phyloP scores from a whole-genome alignment of 2,888 invertebrate species.

The Entomobrya proxima region DNA sequence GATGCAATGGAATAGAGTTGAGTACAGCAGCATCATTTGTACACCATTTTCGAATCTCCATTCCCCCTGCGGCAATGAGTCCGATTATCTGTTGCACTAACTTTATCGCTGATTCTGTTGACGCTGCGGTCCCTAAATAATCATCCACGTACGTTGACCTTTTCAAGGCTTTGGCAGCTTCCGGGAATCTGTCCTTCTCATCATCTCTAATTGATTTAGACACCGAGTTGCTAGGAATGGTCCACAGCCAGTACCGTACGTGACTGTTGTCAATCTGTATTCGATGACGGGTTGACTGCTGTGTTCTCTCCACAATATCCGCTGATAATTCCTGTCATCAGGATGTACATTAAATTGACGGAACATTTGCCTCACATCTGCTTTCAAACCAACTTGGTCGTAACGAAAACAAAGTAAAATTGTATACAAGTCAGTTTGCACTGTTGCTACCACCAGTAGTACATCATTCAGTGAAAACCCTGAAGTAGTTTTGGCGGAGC shows the following conservation, averaged over 20 bases:
- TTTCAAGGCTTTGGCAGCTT: conserved; percentile 63
- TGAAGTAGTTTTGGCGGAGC: conserved; percentile 13
- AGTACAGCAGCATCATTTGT: conserved; percentile 39
- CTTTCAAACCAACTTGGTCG: conserved; percentile 75
- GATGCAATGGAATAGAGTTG: conserved; percentile 28
- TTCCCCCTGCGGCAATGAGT: not conserved
- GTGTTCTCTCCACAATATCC: conserved; percentile 76
- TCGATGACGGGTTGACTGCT: conserved; percentile 67
- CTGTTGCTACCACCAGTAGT: conserved; percentile 75
- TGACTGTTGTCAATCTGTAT: conserved; percentile 75
- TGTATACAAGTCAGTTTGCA: conserved; percentile 76
- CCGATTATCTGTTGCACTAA: conserved; percentile 16
- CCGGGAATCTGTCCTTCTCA: conserved; percentile 51
- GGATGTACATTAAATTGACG: conserved; percentile 75
- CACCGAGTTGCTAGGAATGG: conserved; percentile 75
- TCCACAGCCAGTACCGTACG: conserved; percentile 76
- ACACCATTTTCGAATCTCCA: conserved; percentile 57
- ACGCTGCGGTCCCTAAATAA: conserved; percentile 13
- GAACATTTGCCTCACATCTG: conserved; percentile 77
- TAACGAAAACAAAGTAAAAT: conserved; percentile 76
- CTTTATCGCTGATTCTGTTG: conserved; percentile 20
- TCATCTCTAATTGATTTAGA: conserved; percentile 74
- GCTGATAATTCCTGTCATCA: conserved; percentile 76
- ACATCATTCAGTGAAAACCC: conserved; percentile 76
- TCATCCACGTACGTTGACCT: conserved; percentile 76